Evolutionary conservation across 2,888 invertebrate species (phyloP).

Genomic region (Vanessa cardui): DNA sequence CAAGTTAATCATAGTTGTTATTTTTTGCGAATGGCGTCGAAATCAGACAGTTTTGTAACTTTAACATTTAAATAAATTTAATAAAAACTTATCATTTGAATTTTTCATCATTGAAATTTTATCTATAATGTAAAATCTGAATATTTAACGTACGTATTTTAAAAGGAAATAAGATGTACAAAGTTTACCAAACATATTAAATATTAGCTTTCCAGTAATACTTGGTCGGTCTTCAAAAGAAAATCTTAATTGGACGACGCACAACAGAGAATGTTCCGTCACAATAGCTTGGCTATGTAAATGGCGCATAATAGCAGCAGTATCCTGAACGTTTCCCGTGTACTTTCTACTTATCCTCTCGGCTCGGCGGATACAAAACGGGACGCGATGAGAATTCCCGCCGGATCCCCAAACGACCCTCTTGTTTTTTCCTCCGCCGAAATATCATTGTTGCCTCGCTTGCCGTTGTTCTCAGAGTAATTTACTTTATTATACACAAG

Average conservation of each 20-base stretch:
- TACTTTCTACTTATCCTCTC: slow-evolving; percentile 56
- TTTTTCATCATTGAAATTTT: too few relatives aligned
- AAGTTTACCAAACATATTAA: neutral
- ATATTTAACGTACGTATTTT: too few relatives aligned
- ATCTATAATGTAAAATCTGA: too few relatives aligned
- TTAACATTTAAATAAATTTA: too few relatives aligned
- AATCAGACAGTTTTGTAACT: too few relatives aligned
- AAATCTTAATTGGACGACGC: slow-evolving; percentile 39
- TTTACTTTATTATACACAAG: slow-evolving; percentile 73
- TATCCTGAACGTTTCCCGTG: slow-evolving; percentile 64
- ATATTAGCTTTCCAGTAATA: slow-evolving; percentile 20
- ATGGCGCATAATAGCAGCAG: slow-evolving; percentile 56
- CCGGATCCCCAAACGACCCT: slow-evolving; percentile 71
- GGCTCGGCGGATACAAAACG: slow-evolving; percentile 53
- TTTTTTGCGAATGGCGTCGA: too few relatives aligned
- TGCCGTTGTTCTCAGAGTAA: slow-evolving; percentile 67
- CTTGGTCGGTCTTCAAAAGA: slow-evolving; percentile 10
- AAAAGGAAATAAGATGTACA: too few relatives aligned
- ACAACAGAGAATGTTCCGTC: slow-evolving; percentile 44
- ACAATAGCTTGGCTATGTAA: slow-evolving; percentile 57
- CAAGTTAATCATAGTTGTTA: too few relatives aligned
- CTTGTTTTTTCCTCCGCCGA: slow-evolving; percentile 73
- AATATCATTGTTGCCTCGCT: slow-evolving; percentile 71
- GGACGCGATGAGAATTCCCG: slow-evolving; percentile 68
- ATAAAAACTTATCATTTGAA: too few relatives aligned